Evolutionary conservation across 2,888 invertebrate genomes (phyloP).

Genomic region (Acrocera orbiculus): DNA sequence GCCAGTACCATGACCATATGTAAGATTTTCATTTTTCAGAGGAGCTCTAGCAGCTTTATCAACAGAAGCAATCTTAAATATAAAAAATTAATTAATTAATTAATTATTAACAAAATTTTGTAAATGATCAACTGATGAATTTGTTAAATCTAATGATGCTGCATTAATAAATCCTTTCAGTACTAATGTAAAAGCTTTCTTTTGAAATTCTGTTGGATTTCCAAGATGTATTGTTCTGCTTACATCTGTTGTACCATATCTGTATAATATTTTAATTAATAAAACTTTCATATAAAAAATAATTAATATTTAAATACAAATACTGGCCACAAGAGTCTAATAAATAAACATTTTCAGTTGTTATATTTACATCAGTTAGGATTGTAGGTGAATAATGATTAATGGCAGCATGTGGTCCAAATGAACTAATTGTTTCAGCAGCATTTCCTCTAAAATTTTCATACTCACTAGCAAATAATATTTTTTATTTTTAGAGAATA

Average conservation of each 20-base stretch:
- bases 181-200: conserved; percentile 73
- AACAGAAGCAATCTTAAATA: no score
- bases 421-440: conserved; percentile 73
- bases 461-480: conserved; percentile 40
- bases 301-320: no score
- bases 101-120: no score
- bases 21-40: no score
- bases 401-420: conserved; percentile 74
- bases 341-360: conserved; percentile 55
- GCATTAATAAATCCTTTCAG: conserved; percentile 79
- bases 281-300: no score
- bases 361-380: conserved; percentile 44
- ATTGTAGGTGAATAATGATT: conserved; percentile 63
- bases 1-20: conserved; percentile 87
- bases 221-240: conserved; percentile 83
- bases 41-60: no score
- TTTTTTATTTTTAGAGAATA: no score
- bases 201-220: conserved; percentile 52
- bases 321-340: conserved; percentile 77
- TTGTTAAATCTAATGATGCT: no score
- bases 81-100: no score
- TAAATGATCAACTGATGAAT: no score
- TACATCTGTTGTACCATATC: conserved; percentile 88
- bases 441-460: conserved; percentile 59
- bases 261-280: no score